Evolutionary conservation across 2,113 vertebrate genomes (phyloP), one percentile per base, ranked within the genome.

Genomic region (Clarias batrachus): DNA sequence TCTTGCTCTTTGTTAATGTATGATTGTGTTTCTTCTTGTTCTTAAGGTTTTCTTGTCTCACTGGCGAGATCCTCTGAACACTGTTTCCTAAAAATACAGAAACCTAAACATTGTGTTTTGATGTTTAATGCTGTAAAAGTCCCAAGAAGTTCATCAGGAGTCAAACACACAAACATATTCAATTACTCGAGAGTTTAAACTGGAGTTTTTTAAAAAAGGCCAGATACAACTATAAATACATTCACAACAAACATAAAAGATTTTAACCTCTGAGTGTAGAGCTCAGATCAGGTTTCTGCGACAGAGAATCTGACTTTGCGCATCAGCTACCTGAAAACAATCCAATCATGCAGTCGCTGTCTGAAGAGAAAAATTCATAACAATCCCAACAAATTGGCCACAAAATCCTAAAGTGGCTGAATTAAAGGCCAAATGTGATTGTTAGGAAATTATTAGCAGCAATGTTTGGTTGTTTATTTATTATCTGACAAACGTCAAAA

Each of bases 381-480:
- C 16, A 7, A 56, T 14, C 21, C 13, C 23, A 48, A 48, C 33
- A 57, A 63, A 54, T 70, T 73, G 37, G 33, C 74, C 83, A 33
- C 1, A 14, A 83, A 23, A 79, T 77, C 71, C 66, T 33, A 27
- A 27, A 85, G 41, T n/a, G 87, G 56, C 83, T 86, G 86, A 84
- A 85, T 92, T 86, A 90, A 89, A 91, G 83, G 90, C 52, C 74
- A 66, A 56, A 85, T 30, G 74, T 79, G 62, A 79, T 59, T 12
- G 54, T 41, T 62, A 82, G 25, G 60, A 86, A 54, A 30, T 17
- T 8, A 62, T 23, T 21, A 71, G 77, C 71, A 88, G 48, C 68
- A 76, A 82, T 54, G 2, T 23, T n/a, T 48, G 48, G 48, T 48
- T 48, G 6, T 62, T 73, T 7, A 41, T 5, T 21, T 0, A 27